phyloP scores from a whole-genome alignment of 2,113 vertebrate genomes.

The Jaculus jaculus region DNA sequence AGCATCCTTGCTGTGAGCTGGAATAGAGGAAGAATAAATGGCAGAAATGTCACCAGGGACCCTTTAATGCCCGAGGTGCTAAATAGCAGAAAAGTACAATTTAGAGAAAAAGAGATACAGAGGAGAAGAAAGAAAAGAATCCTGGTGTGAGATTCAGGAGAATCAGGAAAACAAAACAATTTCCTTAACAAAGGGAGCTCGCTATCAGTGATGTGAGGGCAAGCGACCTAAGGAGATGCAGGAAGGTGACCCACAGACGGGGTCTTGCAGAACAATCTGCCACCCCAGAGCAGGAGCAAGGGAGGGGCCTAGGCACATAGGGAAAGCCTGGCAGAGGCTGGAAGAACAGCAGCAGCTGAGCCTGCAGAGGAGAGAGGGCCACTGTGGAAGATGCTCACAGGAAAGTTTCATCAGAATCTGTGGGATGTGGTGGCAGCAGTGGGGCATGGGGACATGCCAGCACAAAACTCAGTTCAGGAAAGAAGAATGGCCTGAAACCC shows the following conservation, averaged over 20 bases:
- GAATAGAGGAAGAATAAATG: too few species aligned
- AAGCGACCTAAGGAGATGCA: neutral
- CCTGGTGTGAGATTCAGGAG: neutral
- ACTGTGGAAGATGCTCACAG: too few species aligned
- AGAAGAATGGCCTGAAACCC: neutral
- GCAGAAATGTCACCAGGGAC: neutral
- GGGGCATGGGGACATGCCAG: neutral
- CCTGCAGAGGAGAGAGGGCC: neutral
- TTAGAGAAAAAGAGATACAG: neutral
- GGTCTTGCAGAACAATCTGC: neutral
- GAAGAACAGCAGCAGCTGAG: too few species aligned
- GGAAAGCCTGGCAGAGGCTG: neutral
- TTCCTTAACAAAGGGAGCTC: neutral
- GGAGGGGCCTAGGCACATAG: rapidly evolving
- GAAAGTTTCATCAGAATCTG: neutral
- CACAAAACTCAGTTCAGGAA: neutral
- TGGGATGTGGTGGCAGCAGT: neutral
- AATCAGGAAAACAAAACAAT: neutral
- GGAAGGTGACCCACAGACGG: neutral
- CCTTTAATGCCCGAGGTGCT: neutral
- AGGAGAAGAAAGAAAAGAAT: neutral
- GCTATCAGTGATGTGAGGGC: neutral
- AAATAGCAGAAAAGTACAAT: neutral
- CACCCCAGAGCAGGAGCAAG: rapidly evolving
- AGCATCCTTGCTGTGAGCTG: neutral